These are phyloP conservation scores for Tinea trinotella DNA, from an alignment of 2,888 invertebrate genomes.

Conservation along the genomic window DNA sequence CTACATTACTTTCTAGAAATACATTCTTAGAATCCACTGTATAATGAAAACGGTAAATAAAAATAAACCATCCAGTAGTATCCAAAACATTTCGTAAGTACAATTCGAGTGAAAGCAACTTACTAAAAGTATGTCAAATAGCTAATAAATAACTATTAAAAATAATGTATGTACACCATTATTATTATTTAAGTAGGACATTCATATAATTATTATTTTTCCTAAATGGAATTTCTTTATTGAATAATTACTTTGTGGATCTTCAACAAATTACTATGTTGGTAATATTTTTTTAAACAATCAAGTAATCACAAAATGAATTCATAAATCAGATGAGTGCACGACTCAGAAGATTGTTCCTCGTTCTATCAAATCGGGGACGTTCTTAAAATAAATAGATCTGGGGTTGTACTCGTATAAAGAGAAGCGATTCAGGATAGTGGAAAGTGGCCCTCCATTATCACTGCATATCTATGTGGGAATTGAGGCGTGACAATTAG, in stretches of 20 bases:
- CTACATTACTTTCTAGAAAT: conserved; percentile 13
- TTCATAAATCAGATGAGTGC: too few relatives aligned
- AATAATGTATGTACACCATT: conserved; percentile 3
- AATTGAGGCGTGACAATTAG: too few relatives aligned
- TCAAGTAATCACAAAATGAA: too few relatives aligned
- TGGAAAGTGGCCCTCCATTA: too few relatives aligned
- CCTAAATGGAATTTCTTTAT: background rate
- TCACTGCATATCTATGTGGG: too few relatives aligned
- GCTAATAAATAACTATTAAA: conserved; percentile 10
- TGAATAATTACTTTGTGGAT: background rate
- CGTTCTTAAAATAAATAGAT: too few relatives aligned
- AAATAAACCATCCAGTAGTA: conserved; percentile 1
- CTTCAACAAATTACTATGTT: too few relatives aligned
- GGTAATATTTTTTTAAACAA: too few relatives aligned
- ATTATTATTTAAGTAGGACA: conserved; percentile 11
- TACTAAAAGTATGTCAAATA: conserved; percentile 12
- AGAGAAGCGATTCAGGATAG: too few relatives aligned
- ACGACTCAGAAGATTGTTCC: too few relatives aligned
- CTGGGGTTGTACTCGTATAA: too few relatives aligned
- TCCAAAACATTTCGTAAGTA: conserved; percentile 15
- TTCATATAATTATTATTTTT: background rate
- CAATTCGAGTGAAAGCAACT: conserved; percentile 13
- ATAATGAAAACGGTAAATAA: conserved; percentile 15
- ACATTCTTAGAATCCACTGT: background rate
- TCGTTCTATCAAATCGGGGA: too few relatives aligned